Percentiles rank a stretch among this genome's conserved stretches.
phyloP scores from a whole-genome alignment of 2,797 vertebrate genomes.

The Poecile montanus region DNA sequence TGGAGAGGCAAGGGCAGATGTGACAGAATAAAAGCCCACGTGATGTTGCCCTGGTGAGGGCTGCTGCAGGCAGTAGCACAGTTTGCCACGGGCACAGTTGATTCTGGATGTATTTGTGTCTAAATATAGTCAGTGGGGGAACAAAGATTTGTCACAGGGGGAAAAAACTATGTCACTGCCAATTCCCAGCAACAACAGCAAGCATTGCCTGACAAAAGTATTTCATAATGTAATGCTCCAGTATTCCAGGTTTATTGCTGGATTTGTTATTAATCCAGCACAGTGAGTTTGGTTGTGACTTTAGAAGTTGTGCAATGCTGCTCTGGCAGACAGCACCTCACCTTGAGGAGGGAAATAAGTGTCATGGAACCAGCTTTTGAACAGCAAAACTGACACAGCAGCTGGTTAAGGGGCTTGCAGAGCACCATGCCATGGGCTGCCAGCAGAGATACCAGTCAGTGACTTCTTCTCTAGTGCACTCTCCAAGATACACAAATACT shows the following conservation, averaged over 20 bases:
- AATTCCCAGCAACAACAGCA: background rate
- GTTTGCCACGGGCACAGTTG: background rate
- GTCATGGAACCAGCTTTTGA: background rate
- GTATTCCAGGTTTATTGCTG: background rate
- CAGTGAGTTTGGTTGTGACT: background rate
- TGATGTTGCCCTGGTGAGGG: background rate
- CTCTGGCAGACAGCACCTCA: background rate
- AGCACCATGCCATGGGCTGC: fast-evolving
- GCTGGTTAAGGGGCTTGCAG: background rate
- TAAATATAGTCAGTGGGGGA: background rate
- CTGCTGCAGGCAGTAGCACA: background rate
- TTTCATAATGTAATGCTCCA: background rate
- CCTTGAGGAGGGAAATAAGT: background rate
- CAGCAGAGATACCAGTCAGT: background rate
- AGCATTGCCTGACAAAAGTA: background rate
- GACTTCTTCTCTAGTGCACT: background rate
- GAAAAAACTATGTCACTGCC: background rate
- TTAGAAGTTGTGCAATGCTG: background rate
- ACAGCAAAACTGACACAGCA: fast-evolving
- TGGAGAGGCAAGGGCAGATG: background rate
- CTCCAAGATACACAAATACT: background rate
- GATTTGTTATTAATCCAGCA: background rate
- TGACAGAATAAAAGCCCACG: fast-evolving
- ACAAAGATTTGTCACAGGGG: background rate
- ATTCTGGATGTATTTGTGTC: background rate